phyloP scores from a whole-genome alignment of 1,140 invertebrate species.

The Matsumurasca onukii region DNA sequence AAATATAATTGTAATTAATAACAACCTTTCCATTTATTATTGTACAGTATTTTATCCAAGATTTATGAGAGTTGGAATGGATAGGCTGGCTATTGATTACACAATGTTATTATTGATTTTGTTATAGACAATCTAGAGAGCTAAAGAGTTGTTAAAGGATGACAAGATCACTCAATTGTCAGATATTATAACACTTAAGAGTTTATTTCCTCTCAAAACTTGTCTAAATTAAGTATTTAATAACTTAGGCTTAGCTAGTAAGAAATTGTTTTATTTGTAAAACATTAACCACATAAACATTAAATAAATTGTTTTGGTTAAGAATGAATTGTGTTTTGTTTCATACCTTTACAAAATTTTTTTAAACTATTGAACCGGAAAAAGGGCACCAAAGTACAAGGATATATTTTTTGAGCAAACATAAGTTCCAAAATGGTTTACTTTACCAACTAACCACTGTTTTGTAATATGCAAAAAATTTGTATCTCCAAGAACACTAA shows the following conservation, averaged over 20 bases:
- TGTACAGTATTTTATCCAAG: neutral
- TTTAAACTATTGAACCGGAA: too few species aligned
- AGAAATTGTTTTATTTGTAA: conserved; percentile 30
- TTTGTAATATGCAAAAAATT: too few species aligned
- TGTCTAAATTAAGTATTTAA: neutral
- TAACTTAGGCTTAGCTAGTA: conserved; percentile 27
- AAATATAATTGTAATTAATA: neutral
- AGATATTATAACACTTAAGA: neutral
- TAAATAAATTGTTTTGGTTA: conserved; percentile 30
- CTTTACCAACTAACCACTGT: too few species aligned
- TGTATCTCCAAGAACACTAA: too few species aligned
- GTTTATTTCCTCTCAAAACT: neutral
- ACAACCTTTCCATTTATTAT: neutral
- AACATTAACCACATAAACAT: conserved; percentile 29
- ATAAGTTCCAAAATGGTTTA: too few species aligned
- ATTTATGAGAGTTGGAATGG: neutral
- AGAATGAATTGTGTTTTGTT: too few species aligned
- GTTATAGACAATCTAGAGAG: conserved; percentile 19
- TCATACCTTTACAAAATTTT: too few species aligned
- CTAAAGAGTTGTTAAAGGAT: neutral
- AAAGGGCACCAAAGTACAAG: too few species aligned
- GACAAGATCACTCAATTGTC: neutral
- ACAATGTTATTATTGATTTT: conserved; percentile 16
- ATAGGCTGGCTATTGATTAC: conserved; percentile 11
- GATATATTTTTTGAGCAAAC: too few species aligned